These are phyloP conservation scores for Agrilus cyanescens DNA, from an alignment of 2,888 invertebrate genomes.

Conservation along the genomic window DNA sequence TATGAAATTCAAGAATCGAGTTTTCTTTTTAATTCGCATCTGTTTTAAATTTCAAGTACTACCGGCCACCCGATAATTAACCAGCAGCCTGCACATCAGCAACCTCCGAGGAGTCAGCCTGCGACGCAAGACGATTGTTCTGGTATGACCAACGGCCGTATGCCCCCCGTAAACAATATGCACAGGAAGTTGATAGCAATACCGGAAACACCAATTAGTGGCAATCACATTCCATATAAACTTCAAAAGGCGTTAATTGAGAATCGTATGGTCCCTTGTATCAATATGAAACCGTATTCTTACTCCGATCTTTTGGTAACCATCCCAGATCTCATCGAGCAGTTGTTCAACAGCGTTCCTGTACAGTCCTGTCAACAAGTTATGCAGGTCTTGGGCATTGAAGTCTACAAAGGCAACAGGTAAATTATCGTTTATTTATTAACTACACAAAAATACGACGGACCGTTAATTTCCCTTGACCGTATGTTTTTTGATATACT, in stretches of 20 bases:
- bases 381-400: constrained; percentile 67
- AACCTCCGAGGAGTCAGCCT: constrained; percentile 25
- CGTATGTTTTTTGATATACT: neutral
- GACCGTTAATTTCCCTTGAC: too few relatives aligned
- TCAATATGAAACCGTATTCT: constrained; percentile 76
- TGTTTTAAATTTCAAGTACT: constrained; percentile 19
- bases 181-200: constrained; percentile 57
- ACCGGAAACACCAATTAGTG: constrained; percentile 53
- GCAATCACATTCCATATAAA: constrained; percentile 63
- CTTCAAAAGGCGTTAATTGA: constrained; percentile 72
- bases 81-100: constrained; percentile 35
- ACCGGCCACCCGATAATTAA: constrained; percentile 28
- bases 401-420: constrained; percentile 74
- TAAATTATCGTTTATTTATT: constrained; percentile 36
- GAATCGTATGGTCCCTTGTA: constrained; percentile 71
- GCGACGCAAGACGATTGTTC: constrained; percentile 29
- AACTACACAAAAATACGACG: too few relatives aligned
- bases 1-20: neutral
- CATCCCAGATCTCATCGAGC: constrained; percentile 65
- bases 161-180: constrained; percentile 28
- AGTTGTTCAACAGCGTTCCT: constrained; percentile 68
- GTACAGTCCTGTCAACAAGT: constrained; percentile 66
- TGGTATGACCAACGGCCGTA: constrained; percentile 26
- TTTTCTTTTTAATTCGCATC: constrained; percentile 5
- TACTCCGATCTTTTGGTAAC: constrained; percentile 75